Evolutionary conservation across 2,797 vertebrate genomes (phyloP), one percentile per base, ranked within the genome.

Genomic region (Liparis tanakae): DNA sequence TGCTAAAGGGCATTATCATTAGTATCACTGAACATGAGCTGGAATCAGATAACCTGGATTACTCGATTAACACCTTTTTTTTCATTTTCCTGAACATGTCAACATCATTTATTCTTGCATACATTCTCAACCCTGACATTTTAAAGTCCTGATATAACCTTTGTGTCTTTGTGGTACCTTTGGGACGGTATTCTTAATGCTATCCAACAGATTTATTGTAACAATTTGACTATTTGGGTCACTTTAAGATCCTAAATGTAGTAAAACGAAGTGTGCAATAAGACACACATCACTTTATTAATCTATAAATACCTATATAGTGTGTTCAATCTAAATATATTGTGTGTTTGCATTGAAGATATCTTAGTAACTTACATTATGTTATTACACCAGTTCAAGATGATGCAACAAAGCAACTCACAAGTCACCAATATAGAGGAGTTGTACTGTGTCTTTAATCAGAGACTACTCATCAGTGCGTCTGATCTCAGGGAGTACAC

Each of bases 1-100:
- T 10, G 63, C 6, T 76, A 13, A 67, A 66, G 63, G 8, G 36
- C 60, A 2, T 46, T 46, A 75, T 70, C 25, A 78, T 77, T 48
- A 48, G 3, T 8, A 48, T 48, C 63, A 59, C 22, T 53, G 17
- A 5, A 6, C 54, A 20, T 33, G 18, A 53, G 9, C 50, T 69
- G 59, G 36, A 56, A 3, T 15, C 67, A 79, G 70, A 70, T 72
- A n/a, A 60, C 20, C 34, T 30, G 10, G 3, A 67, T 71, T 20
- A 57, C 10, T 56, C 22, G 33, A 69, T 74, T 51, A 59, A 41
- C 39, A 41, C 39, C 5, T 5, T 41, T 14, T 41, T 30, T 46
- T 2, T 48, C 0, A n/a, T 68, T 55, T 53, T 17, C 15, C 37
- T 33, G 5, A 46, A 14, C 15, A 22, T 63, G 67, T 30, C 20